Percentiles rank a stretch among this genome's conserved stretches.
Evolutionary conservation across 2,113 vertebrate genomes (phyloP).

Genomic region (Tympanuchus pallidicinctus): DNA sequence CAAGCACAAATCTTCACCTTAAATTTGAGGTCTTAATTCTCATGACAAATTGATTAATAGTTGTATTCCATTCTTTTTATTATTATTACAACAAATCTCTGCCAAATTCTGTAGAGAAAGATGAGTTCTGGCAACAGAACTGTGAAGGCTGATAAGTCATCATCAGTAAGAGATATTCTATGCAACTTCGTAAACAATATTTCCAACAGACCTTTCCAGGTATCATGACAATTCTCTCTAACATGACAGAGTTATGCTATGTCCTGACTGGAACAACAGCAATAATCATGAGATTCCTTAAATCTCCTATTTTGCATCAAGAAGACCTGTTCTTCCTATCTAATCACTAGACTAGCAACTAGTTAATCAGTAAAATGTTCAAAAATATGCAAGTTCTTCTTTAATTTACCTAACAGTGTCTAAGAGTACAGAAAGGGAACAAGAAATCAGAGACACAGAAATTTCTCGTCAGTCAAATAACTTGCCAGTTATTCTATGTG

Average conservation of each 20-base stretch:
- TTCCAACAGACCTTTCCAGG: background rate
- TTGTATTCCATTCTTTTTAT: background rate
- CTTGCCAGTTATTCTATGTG: background rate
- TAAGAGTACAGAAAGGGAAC: background rate
- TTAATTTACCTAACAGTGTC: background rate
- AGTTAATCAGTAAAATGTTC: background rate
- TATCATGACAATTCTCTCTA: background rate
- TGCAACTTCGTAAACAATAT: background rate
- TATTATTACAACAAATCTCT: background rate
- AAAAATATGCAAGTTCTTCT: background rate
- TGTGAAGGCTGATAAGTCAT: background rate
- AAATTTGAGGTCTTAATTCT: background rate
- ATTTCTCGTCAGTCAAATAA: background rate
- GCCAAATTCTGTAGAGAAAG: background rate
- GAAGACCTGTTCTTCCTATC: background rate
- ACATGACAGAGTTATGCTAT: background rate
- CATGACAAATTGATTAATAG: background rate
- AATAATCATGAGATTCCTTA: background rate
- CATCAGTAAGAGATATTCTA: background rate
- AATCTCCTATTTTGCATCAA: background rate
- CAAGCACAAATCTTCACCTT: background rate
- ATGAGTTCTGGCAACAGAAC: background rate
- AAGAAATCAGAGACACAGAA: background rate
- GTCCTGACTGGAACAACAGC: background rate
- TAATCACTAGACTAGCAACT: background rate